Evolutionary conservation across 2,797 vertebrate species (phyloP), one percentile per base, ranked within the genome.

Genomic region (Holocentrus rufus): DNA sequence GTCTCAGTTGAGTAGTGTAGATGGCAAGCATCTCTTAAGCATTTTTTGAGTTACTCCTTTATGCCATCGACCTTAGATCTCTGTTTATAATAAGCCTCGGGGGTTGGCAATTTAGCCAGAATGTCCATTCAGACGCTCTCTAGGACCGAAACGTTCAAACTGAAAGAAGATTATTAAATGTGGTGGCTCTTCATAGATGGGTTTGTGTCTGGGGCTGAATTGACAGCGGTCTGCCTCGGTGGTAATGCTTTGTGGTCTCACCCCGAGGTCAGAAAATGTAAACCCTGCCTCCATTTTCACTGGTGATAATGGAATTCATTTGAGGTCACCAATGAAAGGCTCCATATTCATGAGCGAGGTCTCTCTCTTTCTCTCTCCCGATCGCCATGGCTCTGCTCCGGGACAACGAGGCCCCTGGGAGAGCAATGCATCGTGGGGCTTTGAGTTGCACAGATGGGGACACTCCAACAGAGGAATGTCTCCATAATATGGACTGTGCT

Each of bases 301-400:
- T 50, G 20, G 69, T 62, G 46, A 78, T 83, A 86, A 89, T 83
- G 78, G 87, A 77, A 85, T 83, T 82, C 36, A 72, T 87, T 89
- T 85, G 66, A 87, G 82, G 78, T 82, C 22, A 47, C 69, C 82
- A 69, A 74, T 84, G 55, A 81, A 86, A 80, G 77, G 66, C 46
- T 83, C 64, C 74, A 82, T 88, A 85, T 89, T 88, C 69, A 88
- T 88, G 86, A 88, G 79, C 5, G 0, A 55, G 66, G 68, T 47
- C 60, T 63, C 42, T 58, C 11, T 46, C 27, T 59, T 13, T 47
- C 34, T 49, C 6, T 57, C 25, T 66, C 44, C 58, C 31, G 23
- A 8, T 22, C 5, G 17, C 25, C 36, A 70, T 56, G 56, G 69
- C 49, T 30, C 54, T 44, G 69, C 59, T 55, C 39, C 0, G 3